Conservation (phyloP, 2,113 vertebrate species). For the Thalassarche chlororhynchos region DNA sequence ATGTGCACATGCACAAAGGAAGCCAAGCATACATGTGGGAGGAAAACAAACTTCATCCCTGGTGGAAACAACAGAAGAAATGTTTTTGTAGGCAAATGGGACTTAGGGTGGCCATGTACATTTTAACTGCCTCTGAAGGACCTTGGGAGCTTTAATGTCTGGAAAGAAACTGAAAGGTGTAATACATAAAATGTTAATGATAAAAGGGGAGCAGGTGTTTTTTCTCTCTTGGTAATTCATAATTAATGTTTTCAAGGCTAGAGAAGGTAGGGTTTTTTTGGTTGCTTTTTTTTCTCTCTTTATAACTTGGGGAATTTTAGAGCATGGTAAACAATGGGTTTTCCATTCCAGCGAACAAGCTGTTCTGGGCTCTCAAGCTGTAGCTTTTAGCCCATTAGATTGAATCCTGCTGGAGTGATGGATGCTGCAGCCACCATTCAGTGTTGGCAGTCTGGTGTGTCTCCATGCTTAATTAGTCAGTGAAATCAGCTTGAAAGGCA, state of each 20-base stretch:
- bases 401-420: constrained; percentile 11
- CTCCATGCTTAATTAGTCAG: constrained; percentile 36
- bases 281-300: neutral
- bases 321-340: neutral
- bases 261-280: neutral
- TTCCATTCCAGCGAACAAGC: constrained; percentile 3
- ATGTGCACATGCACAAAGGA: neutral
- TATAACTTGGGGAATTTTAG: constrained; percentile 3
- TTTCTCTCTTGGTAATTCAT: constrained; percentile 10
- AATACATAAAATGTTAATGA: neutral
- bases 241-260: constrained; percentile 4
- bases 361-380: neutral
- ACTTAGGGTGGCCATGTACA: neutral
- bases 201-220: constrained; percentile 15
- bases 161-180: neutral
- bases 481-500: constrained; percentile 42
- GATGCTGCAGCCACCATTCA: neutral
- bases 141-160: neutral
- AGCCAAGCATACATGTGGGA: neutral
- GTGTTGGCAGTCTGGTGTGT: neutral
- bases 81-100: neutral
- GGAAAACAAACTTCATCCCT: neutral
- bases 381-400: neutral
- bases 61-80: neutral
- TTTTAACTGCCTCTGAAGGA: neutral